Evolutionary conservation across 2,113 vertebrate genomes (phyloP).

Genomic region (Symphodus melops): DNA sequence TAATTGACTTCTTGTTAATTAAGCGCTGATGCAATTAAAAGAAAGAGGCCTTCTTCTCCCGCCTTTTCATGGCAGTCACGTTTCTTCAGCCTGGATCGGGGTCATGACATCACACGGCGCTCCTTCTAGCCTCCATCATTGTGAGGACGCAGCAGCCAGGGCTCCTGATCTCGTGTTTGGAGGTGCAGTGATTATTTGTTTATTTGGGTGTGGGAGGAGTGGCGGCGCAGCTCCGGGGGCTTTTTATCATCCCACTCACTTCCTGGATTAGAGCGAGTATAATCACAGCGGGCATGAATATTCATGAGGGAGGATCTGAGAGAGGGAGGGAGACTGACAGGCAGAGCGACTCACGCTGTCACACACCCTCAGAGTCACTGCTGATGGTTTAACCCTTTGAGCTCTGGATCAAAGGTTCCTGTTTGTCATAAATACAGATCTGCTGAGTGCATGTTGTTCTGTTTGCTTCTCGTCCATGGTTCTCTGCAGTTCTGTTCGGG

Average conservation of each 20-base stretch:
- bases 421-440: no score
- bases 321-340: slow-evolving; percentile 41
- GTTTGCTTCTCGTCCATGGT: no score
- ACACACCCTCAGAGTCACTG: slow-evolving; percentile 1
- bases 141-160: neutral
- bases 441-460: no score
- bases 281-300: slow-evolving; percentile 61
- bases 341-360: slow-evolving; percentile 23
- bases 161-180: slow-evolving; percentile 6
- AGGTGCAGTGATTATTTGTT: slow-evolving; percentile 55
- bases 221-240: slow-evolving; percentile 1
- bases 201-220: slow-evolving; percentile 27
- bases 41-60: slow-evolving; percentile 57
- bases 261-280: slow-evolving; percentile 61
- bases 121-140: slow-evolving; percentile 25
- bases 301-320: slow-evolving; percentile 54
- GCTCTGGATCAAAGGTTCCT: neutral
- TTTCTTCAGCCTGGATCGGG: slow-evolving; percentile 13
- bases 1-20: slow-evolving; percentile 73
- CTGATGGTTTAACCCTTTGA: neutral
- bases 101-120: slow-evolving; percentile 39
- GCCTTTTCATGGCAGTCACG: slow-evolving; percentile 40
- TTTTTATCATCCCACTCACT: slow-evolving; percentile 68
- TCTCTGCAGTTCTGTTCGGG: no score
- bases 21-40: slow-evolving; percentile 74